Evolutionary conservation across 2,113 vertebrate species (phyloP), one percentile per base, ranked within the genome.

Genomic region (Tupaia chinensis): DNA sequence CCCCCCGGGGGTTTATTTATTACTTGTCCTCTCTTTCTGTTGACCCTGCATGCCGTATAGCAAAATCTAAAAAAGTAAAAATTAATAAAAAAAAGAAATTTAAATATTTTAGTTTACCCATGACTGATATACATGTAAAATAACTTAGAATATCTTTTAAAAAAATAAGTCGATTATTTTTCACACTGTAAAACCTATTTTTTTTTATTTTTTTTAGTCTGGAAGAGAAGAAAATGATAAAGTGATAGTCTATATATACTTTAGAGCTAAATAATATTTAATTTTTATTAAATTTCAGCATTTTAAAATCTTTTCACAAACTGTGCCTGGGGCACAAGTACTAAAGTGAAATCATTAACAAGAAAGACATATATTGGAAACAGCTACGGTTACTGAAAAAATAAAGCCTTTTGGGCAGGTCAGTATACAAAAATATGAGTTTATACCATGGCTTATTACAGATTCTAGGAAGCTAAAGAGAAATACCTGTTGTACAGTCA

Each of bases 361-460:
- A 66, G 94, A 89, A 93, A 74, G 54, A 89, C 25, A 73, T 58
- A 78, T 83, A 91, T 92, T 22, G 34, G n/a, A 69, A 93, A 84
- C 8, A 92, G 63, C 25, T 82, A 9, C n/a, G 88, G 23, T 68
- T 89, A 72, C 80, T 87, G 56, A 32, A 32, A 87, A 94, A 66
- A 27, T 20, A 69, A 95, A 5, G 9, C 70, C 20, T 44, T 44
- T 66, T 54, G 32, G 19, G 25, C 9, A 73, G 44, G 9, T 93
- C 58, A 69, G 34, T 79, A 19, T 17, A 72, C 17, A 92, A 22
- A 80, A 17, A 76, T 2, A 44, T 16, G 58, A 17, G n/a, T 88
- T 78, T 84, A 27, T 44, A 16, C 13, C 44, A 32, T 7, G 69
- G 9, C 16, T 66, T 68, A 25, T 63, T 32, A 69, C 8, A 44